Evolutionary conservation across 2,797 vertebrate species (phyloP), one percentile per base, ranked within the genome.

Genomic region (Gymnothorax reevesii): DNA sequence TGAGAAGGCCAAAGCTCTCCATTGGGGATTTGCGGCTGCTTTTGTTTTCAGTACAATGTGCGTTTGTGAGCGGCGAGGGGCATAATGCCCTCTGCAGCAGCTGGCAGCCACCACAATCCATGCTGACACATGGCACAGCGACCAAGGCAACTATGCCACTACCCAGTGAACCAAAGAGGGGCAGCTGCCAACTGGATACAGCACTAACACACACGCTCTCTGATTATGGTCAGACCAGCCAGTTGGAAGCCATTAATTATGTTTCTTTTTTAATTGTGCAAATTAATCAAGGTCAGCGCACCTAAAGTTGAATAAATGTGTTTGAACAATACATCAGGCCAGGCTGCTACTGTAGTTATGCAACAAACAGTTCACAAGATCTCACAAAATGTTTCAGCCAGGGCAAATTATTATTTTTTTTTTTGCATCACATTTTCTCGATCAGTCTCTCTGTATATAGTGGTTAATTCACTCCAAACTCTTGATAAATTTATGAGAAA

Each of bases 1-100:
- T 86, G n/a, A 85, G 85, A 79, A 82, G 22, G 54, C 54, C 83
- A 89, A 27, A 83, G 82, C n/a, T 64, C 52, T 64, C 12, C 62
- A 84, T 12, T 42, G 33, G 2, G 69, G 15, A 82, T 87, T 79
- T 84, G 20, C 79, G 82, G 69, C 86, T 89, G 89, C 83, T 87
- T 86, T 86, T 91, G 90, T 91, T 92, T 89, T 90, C 89, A 91
- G 85, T 79, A 89, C 86, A 90, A 87, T 90, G 87, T 87, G 60
- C 89, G 89, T 92, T 91, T 90, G 86, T 89, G 88, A 91, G 66
- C 59, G 87, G 87, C 85, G 91, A 90, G 80, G 88, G 88, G 89
- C 88, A 86, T 91, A 92, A 57, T 25, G 83, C 83, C 86, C 86
- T 8, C 4, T 88, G 91, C 92, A 91, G 90, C 91, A 91, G 89